Percentiles rank a stretch among this genome's conserved stretches.
These are phyloP conservation scores for Panthera uncia DNA, from an alignment of 2,113 vertebrate species.

Conservation along the genomic window DNA sequence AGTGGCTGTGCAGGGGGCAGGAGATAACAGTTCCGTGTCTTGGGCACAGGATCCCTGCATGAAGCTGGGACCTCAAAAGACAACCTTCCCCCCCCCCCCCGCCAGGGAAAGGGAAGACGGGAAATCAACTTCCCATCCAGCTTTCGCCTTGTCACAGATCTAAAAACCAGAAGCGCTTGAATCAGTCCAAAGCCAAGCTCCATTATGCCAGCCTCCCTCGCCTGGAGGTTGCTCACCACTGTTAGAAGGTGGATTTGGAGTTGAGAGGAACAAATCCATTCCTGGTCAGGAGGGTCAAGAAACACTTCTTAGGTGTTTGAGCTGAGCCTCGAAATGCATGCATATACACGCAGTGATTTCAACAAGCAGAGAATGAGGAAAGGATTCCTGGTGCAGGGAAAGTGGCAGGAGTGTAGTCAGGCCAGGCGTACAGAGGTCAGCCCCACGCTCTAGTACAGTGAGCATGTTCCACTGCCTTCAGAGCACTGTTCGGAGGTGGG, in stretches of 20 bases:
- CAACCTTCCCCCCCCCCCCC: accelerated
- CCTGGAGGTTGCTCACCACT: not conserved
- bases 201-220: accelerated
- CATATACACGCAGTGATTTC: not conserved
- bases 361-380: not conserved
- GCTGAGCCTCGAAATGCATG: not conserved
- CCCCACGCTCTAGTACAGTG: too few species aligned
- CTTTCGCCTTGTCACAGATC: not conserved
- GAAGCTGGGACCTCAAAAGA: not conserved
- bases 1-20: not conserved
- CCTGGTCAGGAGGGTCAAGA: not conserved
- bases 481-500: too few species aligned
- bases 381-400: not conserved
- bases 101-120: too few species aligned
- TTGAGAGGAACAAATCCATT: not conserved
- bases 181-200: not conserved
- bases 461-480: too few species aligned
- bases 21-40: not conserved
- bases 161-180: not conserved
- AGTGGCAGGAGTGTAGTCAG: not conserved
- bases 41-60: not conserved
- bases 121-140: not conserved
- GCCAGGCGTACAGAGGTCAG: too few species aligned
- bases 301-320: not conserved
- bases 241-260: not conserved